phyloP scores from a whole-genome alignment of 1,140 invertebrate genomes.

The Orchesella cincta region DNA sequence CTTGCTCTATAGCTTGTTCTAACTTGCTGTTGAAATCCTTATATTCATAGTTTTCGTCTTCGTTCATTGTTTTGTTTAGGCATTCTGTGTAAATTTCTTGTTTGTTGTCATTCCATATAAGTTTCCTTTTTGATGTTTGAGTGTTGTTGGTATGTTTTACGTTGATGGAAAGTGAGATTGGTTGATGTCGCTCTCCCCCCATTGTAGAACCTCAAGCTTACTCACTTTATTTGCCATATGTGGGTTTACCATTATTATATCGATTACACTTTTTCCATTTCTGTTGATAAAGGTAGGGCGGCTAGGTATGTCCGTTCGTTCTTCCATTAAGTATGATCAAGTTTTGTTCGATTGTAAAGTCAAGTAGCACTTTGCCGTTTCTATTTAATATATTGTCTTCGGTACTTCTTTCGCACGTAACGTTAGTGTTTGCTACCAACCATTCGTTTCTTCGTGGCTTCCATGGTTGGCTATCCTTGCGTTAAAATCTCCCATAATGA shows the following conservation, averaged over 20 bases:
- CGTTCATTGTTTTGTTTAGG: background rate
- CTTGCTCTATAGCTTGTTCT: background rate
- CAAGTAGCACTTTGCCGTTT: background rate
- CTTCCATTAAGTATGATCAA: background rate
- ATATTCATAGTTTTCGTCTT: background rate
- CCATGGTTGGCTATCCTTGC: background rate
- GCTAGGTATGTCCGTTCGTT: background rate
- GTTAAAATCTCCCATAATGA: conserved; percentile 11
- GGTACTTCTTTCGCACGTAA: background rate
- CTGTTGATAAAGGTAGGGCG: background rate
- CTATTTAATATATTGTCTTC: background rate
- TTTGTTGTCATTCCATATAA: background rate
- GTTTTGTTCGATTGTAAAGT: background rate
- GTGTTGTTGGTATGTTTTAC: background rate
- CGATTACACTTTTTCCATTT: background rate
- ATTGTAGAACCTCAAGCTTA: background rate
- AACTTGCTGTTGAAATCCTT: background rate
- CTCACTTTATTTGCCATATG: background rate
- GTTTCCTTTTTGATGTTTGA: background rate
- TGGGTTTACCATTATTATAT: background rate
- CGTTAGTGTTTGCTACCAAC: background rate
- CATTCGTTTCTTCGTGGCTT: background rate
- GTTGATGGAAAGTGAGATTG: background rate
- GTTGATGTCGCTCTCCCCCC: background rate
- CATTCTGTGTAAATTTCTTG: background rate